Base-by-base conservation (phyloP, 2,797 vertebrate species). In the Crax fasciolata region DNA sequence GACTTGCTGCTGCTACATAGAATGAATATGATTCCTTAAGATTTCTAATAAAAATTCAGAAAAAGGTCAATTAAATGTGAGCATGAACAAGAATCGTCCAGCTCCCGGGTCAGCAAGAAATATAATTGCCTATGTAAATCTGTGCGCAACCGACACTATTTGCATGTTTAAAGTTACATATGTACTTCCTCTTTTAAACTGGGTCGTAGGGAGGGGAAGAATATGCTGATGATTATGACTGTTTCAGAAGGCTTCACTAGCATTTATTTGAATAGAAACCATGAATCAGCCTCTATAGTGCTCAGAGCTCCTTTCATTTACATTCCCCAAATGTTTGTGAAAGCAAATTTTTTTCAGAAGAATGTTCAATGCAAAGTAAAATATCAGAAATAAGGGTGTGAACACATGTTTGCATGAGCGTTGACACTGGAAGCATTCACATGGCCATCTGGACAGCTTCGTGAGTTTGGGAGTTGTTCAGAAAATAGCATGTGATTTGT, bases 401-500 rank as follows among this genome's bases (percentile, higher is more conserved):
- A 94, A 93, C 87, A 25, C 14, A 59, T 71, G 78, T 79, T 93
- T 92, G 12, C 48, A 13, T 76, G 59, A 73, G 13, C 79, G 73
- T 66, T 87, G 58, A 62, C 77, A 82, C 17, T 82, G 48, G 17
- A 80, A 61, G 55, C 27, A 93, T 92, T 95, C 89, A 83, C 44
- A 46, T 49, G 55, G 78, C 94, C 89, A 92, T 94, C 91, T 96
- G 94, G 78, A 89, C 84, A 94, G 51, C 81, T 84, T 67, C 85
- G 48, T 51, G 61, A 35, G 9, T 63, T 87, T 83, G 38, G 52
- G 61, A 90, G 11, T 44, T 0, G 0, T 78, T 93, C 25, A 86
- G 75, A 89, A 94, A 68, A 61, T 65, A 66, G 35, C 43, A 58
- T 30, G 35, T 2, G 1, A 66, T 68, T 84, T 78, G 63, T 57